Evolutionary conservation across 2,797 vertebrate species (phyloP).

Genomic region (Coilia nasus): DNA sequence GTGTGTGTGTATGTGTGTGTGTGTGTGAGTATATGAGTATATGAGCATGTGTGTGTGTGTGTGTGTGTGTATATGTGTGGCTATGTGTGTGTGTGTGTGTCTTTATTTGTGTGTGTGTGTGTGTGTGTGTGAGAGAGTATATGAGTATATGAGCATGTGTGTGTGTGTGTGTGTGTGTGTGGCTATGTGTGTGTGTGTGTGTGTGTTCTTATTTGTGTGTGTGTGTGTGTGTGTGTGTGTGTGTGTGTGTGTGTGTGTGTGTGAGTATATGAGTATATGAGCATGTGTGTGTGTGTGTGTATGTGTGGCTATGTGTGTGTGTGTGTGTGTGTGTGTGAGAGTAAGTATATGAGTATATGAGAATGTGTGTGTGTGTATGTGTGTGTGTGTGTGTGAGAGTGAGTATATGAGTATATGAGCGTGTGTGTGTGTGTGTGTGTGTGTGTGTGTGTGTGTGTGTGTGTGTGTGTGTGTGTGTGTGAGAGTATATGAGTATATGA

Average conservation of each 20-base stretch:
- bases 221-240: slow-evolving; percentile 17
- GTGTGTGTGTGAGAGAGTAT: no score
- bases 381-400: no score
- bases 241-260: background rate
- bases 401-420: no score
- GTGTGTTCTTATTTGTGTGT: slow-evolving; percentile 4
- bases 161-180: no score
- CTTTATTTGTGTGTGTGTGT: no score
- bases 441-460: slow-evolving; percentile 36
- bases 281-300: slow-evolving; percentile 31
- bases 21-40: no score
- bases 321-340: slow-evolving; percentile 23
- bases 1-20: no score
- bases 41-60: background rate
- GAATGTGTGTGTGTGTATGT: no score
- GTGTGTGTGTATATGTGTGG: background rate
- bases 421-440: no score
- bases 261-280: background rate
- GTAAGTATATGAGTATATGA: slow-evolving; percentile 37
- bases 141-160: no score
- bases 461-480: no score
- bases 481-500: no score
- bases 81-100: slow-evolving; percentile 38
- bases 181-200: background rate
- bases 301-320: slow-evolving; percentile 1